A percentile compares a stretch with the other conserved stretches of the same genome.
Evolutionary conservation across 1,140 invertebrate species (phyloP).

Genomic region (Ceratina japonica): DNA sequence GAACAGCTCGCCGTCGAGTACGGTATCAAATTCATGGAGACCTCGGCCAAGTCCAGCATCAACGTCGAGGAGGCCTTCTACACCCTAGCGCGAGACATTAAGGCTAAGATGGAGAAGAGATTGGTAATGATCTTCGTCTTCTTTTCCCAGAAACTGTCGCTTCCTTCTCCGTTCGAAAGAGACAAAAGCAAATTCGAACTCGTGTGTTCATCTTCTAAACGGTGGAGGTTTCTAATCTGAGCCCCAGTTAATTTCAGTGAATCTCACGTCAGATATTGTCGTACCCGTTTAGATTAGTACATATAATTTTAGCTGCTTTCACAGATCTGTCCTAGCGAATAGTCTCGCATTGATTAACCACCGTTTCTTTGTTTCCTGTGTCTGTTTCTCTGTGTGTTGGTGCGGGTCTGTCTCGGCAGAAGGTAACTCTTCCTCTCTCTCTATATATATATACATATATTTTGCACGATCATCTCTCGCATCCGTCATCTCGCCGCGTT

Average conservation of each 20-base stretch:
- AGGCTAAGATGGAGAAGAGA: slow-evolving; percentile 97
- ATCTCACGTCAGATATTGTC: not conserved
- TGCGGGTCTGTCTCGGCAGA: slow-evolving; percentile 78
- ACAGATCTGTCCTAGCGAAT: slow-evolving; percentile 27
- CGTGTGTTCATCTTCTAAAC: too few species aligned
- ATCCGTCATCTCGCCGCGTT: not conserved
- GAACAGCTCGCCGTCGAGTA: slow-evolving; percentile 91
- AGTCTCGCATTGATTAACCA: slow-evolving; percentile 67
- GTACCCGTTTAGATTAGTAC: not conserved
- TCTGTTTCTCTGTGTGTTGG: slow-evolving; percentile 77
- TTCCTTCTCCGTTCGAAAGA: not conserved
- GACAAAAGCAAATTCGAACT: not conserved
- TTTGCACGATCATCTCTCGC: slow-evolving; percentile 24
- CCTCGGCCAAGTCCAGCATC: slow-evolving; percentile 93
- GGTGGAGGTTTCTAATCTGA: not conserved
- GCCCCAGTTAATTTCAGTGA: not conserved
- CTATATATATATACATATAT: too few species aligned
- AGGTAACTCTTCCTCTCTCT: slow-evolving; percentile 75
- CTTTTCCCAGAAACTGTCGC: not conserved
- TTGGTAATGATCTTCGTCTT: slow-evolving; percentile 83
- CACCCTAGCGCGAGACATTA: slow-evolving; percentile 95
- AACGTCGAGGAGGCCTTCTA: slow-evolving; percentile 96
- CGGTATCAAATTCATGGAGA: slow-evolving; percentile 96
- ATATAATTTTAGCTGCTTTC: slow-evolving; percentile 36
- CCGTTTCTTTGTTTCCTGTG: slow-evolving; percentile 78